Percentiles rank a stretch among this genome's conserved stretches.
Conservation (phyloP, 1,140 invertebrate genomes). For the Caenorhabditis briggsae region DNA sequence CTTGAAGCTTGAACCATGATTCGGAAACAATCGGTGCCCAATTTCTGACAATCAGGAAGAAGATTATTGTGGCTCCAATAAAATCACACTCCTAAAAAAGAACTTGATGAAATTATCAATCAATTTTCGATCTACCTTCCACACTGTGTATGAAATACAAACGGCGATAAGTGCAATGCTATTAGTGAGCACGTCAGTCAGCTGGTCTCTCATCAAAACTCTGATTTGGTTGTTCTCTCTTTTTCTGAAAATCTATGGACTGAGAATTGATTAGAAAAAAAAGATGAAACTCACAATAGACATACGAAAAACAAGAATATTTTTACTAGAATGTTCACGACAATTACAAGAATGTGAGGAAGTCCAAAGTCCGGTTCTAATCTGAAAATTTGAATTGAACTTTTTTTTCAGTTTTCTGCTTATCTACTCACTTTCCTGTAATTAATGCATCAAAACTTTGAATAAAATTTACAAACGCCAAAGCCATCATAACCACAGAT, state of each 20-base stretch:
- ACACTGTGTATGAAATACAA: neutral
- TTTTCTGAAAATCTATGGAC: neutral
- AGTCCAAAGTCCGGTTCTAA: slow-evolving; percentile 19
- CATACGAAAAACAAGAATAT: slow-evolving; percentile 21
- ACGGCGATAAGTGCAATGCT: slow-evolving; percentile 25
- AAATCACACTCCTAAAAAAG: slow-evolving; percentile 43
- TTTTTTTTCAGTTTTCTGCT: neutral
- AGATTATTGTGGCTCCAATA: slow-evolving; percentile 32
- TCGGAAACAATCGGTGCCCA: slow-evolving; percentile 47
- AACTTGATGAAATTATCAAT: neutral
- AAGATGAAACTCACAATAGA: neutral
- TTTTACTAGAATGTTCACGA: slow-evolving; percentile 27
- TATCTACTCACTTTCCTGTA: slow-evolving; percentile 11
- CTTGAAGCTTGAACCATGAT: slow-evolving; percentile 46
- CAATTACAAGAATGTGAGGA: slow-evolving; percentile 2
- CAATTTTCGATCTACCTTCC: slow-evolving; percentile 7
- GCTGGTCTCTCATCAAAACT: slow-evolving; percentile 56
- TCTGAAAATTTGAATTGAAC: neutral
- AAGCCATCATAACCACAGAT: slow-evolving; percentile 46
- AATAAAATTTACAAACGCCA: slow-evolving; percentile 36
- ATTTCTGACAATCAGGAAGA: slow-evolving; percentile 30
- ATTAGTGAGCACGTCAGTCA: slow-evolving; percentile 49
- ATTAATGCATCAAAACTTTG: slow-evolving; percentile 42
- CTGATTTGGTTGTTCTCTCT: slow-evolving; percentile 22
- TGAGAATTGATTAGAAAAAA: neutral